Percentiles rank a stretch among this genome's conserved stretches.
Conservation (phyloP, 2,888 invertebrate species). For the Erannis defoliaria region DNA sequence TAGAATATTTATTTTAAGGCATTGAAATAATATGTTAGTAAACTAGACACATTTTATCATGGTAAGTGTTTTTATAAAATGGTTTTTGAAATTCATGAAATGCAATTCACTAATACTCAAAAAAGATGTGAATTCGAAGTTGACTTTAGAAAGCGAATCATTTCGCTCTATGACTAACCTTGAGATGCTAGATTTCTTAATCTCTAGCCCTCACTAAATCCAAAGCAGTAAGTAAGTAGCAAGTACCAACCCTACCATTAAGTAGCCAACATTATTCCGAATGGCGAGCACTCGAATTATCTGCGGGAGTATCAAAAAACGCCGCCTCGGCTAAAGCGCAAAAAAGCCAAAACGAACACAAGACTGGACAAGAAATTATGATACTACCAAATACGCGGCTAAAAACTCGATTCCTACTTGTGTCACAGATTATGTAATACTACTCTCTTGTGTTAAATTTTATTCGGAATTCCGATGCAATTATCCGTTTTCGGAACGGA, state of each 20-base stretch:
- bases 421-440: too few relatives aligned
- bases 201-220: not conserved
- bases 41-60: too few relatives aligned
- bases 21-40: too few relatives aligned
- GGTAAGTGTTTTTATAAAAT: too few relatives aligned
- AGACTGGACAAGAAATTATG: conserved; percentile 78
- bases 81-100: too few relatives aligned
- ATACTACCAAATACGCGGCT: conserved; percentile 80
- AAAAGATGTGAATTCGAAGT: too few relatives aligned
- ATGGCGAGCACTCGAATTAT: conserved; percentile 71
- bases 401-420: conserved; percentile 70
- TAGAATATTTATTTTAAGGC: too few relatives aligned
- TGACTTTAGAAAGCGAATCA: too few relatives aligned
- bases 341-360: conserved; percentile 59
- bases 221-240: too few relatives aligned
- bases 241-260: conserved; percentile 36
- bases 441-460: conserved; percentile 48
- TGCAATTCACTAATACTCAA: too few relatives aligned
- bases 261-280: conserved; percentile 65
- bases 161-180: too few relatives aligned
- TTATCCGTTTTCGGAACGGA: conserved; percentile 57
- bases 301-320: conserved; percentile 74
- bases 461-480: conserved; percentile 61
- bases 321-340: conserved; percentile 55
- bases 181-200: too few relatives aligned